Conservation (phyloP, 2,113 vertebrate species). For the Paracanthobrama guichenoti region DNA sequence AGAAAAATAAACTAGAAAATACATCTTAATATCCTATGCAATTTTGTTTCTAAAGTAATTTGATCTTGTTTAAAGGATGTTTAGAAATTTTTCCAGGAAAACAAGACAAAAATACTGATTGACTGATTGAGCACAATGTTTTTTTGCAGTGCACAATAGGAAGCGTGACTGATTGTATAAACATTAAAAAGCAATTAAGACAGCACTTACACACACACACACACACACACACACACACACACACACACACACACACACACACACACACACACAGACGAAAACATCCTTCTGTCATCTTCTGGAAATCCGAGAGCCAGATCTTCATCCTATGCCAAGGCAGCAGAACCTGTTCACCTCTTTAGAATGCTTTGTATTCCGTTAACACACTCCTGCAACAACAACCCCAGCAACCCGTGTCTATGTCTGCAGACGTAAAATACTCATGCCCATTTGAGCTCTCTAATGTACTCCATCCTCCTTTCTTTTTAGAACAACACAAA, state of each 20-base stretch:
- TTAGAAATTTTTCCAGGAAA: conserved; percentile 8
- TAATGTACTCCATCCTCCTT: conserved; percentile 51
- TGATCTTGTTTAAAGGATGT: conserved; percentile 3
- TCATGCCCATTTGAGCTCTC: conserved; percentile 42
- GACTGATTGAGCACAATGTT: background rate
- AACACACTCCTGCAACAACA: conserved; percentile 38
- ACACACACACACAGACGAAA: background rate
- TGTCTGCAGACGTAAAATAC: conserved; percentile 41
- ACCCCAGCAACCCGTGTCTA: conserved; percentile 27
- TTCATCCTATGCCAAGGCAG: background rate
- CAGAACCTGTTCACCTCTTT: conserved; percentile 17
- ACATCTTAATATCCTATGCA: background rate
- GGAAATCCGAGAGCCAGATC: background rate
- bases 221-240: background rate
- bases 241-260: background rate
- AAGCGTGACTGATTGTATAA: conserved; percentile 28
- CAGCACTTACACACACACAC: background rate
- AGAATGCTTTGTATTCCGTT: conserved; percentile 19
- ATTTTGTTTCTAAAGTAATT: background rate
- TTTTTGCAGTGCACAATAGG: background rate
- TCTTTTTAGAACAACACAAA: conserved; percentile 30
- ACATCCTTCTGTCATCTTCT: conserved; percentile 20
- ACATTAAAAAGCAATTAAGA: conserved; percentile 40
- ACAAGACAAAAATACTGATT: conserved; percentile 6
- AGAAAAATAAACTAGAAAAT: background rate